Percentiles rank a stretch among this genome's conserved stretches.
phyloP scores from a whole-genome alignment of 1,140 invertebrate species.

The Diploscapter pachys region DNA sequence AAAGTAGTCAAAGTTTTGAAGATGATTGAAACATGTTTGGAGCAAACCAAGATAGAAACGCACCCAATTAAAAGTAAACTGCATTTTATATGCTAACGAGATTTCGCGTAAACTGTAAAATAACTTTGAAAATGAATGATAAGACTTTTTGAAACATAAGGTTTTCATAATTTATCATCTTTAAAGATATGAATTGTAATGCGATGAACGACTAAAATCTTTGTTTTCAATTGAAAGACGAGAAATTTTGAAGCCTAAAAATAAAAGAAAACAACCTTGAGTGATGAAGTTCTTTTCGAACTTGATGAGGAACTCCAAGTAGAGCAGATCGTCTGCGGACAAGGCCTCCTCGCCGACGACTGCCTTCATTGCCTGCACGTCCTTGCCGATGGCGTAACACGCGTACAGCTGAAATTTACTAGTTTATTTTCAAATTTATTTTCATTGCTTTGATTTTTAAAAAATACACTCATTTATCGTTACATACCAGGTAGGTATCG shows the following conservation, averaged over 20 bases:
- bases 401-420: slow-evolving; percentile 66
- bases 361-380: slow-evolving; percentile 94
- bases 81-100: too few species aligned
- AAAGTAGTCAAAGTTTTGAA: too few species aligned
- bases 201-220: too few species aligned
- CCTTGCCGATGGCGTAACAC: slow-evolving; percentile 64
- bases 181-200: too few species aligned
- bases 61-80: too few species aligned
- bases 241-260: not conserved
- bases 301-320: slow-evolving; percentile 95
- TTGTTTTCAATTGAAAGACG: too few species aligned
- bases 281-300: slow-evolving; percentile 99
- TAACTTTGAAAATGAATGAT: not conserved
- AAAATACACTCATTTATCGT: not conserved
- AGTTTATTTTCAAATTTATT: not conserved
- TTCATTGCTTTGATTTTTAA: not conserved
- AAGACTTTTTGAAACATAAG: slow-evolving; percentile 1
- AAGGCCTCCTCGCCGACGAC: slow-evolving; percentile 95
- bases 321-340: slow-evolving; percentile 90
- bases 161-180: too few species aligned
- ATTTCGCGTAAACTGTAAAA: too few species aligned
- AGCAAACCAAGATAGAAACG: too few species aligned
- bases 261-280: slow-evolving; percentile 68
- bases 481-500: not conserved
- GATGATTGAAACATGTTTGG: too few species aligned